A percentile compares a stretch with the other conserved stretches of the same genome.
Conservation (phyloP, 1,140 invertebrate genomes). For the Mactra quadrangularis region DNA sequence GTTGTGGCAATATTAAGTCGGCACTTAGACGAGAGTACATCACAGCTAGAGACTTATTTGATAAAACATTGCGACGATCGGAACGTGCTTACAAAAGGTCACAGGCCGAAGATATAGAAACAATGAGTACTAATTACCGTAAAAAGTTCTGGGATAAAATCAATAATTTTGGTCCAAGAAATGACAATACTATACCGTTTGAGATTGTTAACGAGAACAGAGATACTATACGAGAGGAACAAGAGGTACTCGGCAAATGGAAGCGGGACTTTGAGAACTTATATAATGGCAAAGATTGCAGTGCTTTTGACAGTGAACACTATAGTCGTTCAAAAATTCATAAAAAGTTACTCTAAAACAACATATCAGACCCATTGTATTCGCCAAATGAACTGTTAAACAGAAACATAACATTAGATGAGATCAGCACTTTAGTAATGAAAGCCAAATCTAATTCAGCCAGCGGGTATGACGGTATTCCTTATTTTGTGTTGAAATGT, state of each 20-base stretch:
- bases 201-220: conserved; percentile 13
- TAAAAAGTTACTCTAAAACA: conserved; percentile 16
- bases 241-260: conserved; percentile 7
- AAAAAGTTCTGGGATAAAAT: conserved; percentile 46
- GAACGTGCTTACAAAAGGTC: not conserved
- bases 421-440: conserved; percentile 1
- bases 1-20: not conserved
- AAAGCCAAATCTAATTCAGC: conserved; percentile 14
- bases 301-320: conserved; percentile 22
- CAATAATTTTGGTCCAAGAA: conserved; percentile 13
- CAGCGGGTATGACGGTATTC: not conserved
- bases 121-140: conserved; percentile 1
- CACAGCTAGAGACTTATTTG: conserved; percentile 6
- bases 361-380: conserved; percentile 30
- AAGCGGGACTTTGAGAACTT: conserved; percentile 34
- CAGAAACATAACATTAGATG: conserved; percentile 1
- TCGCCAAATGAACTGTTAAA: not conserved
- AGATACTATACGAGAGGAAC: not conserved
- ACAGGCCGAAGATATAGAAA: conserved; percentile 6
- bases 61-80: not conserved
- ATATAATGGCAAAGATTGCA: conserved; percentile 1
- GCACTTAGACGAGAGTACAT: not conserved
- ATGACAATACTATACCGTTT: conserved; percentile 1
- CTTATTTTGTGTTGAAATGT: conserved; percentile 1
- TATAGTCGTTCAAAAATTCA: conserved; percentile 31